phyloP scores from a whole-genome alignment of 2,888 invertebrate genomes.

The Alloscopus bannaensis region DNA sequence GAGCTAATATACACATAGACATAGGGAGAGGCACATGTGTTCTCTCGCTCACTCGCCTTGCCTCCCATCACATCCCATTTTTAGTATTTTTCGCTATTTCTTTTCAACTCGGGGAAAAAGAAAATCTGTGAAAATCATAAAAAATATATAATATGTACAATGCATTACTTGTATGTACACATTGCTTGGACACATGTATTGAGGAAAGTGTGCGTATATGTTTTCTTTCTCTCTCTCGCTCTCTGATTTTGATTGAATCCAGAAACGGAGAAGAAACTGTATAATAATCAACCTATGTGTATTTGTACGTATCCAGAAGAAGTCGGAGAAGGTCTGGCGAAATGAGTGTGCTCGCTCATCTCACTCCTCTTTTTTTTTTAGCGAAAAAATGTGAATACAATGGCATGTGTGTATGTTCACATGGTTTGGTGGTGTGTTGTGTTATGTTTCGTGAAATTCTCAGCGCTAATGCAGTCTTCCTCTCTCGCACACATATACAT shows the following conservation, averaged over 20 bases:
- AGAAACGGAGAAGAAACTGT: neutral
- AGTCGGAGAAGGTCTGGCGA: slow-evolving; percentile 17
- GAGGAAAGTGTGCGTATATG: too few relatives aligned
- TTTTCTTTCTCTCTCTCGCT: too few relatives aligned
- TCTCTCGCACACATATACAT: neutral
- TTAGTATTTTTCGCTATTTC: neutral
- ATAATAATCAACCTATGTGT: neutral
- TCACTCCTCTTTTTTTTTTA: too few relatives aligned
- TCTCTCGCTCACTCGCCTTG: slow-evolving; percentile 24
- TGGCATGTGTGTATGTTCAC: slow-evolving; percentile 28
- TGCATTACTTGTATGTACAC: too few relatives aligned
- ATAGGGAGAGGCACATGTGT: slow-evolving; percentile 42
- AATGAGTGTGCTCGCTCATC: slow-evolving; percentile 2
- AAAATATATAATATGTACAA: slow-evolving; percentile 31
- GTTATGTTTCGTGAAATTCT: slow-evolving; percentile 31
- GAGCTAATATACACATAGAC: slow-evolving; percentile 35
- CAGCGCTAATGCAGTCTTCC: neutral
- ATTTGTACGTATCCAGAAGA: slow-evolving; percentile 33
- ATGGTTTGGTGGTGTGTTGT: slow-evolving; percentile 10
- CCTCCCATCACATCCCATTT: slow-evolving; percentile 9
- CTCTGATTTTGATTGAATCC: slow-evolving; percentile 49
- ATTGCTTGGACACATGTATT: too few relatives aligned
- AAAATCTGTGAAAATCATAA: slow-evolving; percentile 58
- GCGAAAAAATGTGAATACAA: too few relatives aligned
- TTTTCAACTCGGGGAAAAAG: slow-evolving; percentile 3